Evolutionary conservation across 2,113 vertebrate genomes (phyloP), one percentile per base, ranked within the genome.

Genomic region (Myiopsitta monachus): DNA sequence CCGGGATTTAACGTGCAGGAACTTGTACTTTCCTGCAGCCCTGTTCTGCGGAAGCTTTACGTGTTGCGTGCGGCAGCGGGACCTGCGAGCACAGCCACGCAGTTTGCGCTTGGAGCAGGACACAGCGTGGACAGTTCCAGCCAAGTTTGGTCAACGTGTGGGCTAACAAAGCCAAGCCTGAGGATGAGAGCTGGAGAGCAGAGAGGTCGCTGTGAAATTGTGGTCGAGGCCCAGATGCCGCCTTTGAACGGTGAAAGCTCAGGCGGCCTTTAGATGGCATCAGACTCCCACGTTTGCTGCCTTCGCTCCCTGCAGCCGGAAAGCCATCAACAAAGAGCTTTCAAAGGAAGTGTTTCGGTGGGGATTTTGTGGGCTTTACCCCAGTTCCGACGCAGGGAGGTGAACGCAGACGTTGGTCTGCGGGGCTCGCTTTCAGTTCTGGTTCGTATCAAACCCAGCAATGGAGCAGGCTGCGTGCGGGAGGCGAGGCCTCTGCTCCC

Each of bases 401-500:
- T 95, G 94, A 96, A 96, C 96, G 92, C 86, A 76, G 94, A 94
- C 91, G 95, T 95, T 95, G 95, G 96, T 89, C 90, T 93, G 84
- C 70, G 1, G 23, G 81, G 54, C 54, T 88, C 39, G 10, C 74
- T 94, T 87, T 84, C 73, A 87, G 51, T 90, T 80, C 75, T 47
- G 82, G 59, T 92, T 83, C 81, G 47, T 90, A 94, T 92, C 81
- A 70, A 77, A 95, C 85, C 59, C 95, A 95, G 76, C 70, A 83
- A 18, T 18, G 84, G 79, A 88, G 88, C 16, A 3, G 62, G 63
- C 79, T 86, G 72, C 90, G 84, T 75, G 74, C 11, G 3, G 38
- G 49, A 68, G 49, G 41, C 26, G 28, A 66, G 39, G 1, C 22
- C 18, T 49, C 63, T 5, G 12, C n/a, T 52, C 43, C 15, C 2